Conservation (phyloP, 2,113 vertebrate species). For the Saccopteryx bilineata region DNA sequence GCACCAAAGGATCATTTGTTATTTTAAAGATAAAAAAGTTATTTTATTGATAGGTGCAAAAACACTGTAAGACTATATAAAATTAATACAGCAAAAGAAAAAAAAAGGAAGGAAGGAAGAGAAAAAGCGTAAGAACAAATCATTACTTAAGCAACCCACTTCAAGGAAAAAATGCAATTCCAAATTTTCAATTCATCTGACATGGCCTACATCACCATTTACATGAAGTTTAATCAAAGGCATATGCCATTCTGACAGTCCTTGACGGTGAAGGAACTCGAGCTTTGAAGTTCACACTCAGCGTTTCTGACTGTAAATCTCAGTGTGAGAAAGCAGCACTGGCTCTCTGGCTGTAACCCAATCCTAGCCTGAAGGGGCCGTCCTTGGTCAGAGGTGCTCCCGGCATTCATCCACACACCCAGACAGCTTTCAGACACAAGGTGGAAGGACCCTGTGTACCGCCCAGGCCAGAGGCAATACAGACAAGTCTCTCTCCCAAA, state of each 20-base stretch:
- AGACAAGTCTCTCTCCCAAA: background rate
- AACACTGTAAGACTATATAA: no score
- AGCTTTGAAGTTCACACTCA: background rate
- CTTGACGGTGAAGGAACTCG: conserved; percentile 1
- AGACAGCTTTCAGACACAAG: background rate
- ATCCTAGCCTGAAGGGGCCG: background rate
- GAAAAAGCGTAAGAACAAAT: background rate
- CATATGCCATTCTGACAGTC: conserved; percentile 31
- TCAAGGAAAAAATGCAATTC: conserved; percentile 46
- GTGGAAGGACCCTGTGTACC: background rate
- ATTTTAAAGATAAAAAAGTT: no score
- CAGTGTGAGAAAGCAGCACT: conserved; percentile 13
- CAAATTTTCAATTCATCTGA: conserved; percentile 50
- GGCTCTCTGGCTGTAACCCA: background rate
- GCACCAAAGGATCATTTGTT: no score
- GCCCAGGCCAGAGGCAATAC: background rate
- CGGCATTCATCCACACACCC: background rate
- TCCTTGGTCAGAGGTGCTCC: background rate
- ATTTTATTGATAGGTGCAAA: no score
- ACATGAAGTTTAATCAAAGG: conserved; percentile 44
- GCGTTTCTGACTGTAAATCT: conserved; percentile 2
- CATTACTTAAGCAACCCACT: background rate
- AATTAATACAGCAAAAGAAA: no score
- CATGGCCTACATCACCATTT: conserved; percentile 19
- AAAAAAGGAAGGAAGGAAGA: background rate